phyloP scores from a whole-genome alignment of 2,888 invertebrate genomes.

The Asteroscopus sphinx region DNA sequence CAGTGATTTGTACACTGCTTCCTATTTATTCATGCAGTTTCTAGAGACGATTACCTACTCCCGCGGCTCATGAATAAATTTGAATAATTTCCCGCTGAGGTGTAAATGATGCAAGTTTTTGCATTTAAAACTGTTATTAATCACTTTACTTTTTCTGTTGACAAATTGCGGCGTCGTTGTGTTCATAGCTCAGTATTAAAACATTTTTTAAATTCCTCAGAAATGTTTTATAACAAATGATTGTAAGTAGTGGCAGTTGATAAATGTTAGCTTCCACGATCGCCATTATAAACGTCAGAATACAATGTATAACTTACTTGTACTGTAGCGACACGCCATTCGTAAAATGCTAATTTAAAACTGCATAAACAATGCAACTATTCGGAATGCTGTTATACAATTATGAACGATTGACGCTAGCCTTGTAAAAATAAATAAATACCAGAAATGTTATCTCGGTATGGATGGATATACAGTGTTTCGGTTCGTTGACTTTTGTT shows the following conservation, averaged over 20 bases:
- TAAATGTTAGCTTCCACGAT: conserved; percentile 47
- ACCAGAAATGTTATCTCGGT: conserved; percentile 10
- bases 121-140: conserved; percentile 85
- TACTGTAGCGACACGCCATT: conserved; percentile 42
- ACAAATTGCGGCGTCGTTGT: conserved; percentile 69
- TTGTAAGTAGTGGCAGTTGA: conserved; percentile 30
- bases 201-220: conserved; percentile 39
- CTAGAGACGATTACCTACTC: conserved; percentile 85
- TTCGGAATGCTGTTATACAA: conserved; percentile 49
- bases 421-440: conserved; percentile 24
- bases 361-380: conserved; percentile 43
- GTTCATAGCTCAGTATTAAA: conserved; percentile 49
- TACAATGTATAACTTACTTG: conserved; percentile 45
- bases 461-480: conserved; percentile 9
- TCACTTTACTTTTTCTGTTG: conserved; percentile 76
- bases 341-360: conserved; percentile 53
- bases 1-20: conserved; percentile 83
- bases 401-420: conserved; percentile 45
- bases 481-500: too few relatives aligned
- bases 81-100: conserved; percentile 84
- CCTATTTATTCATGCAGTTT: conserved; percentile 87
- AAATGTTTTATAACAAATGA: conserved; percentile 48
- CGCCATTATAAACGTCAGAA: conserved; percentile 42
- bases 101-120: conserved; percentile 88
- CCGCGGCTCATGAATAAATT: conserved; percentile 86